Evolutionary conservation across 2,888 invertebrate genomes (phyloP), one percentile per base, ranked within the genome.

Genomic region (Syrphus vitripennis): DNA sequence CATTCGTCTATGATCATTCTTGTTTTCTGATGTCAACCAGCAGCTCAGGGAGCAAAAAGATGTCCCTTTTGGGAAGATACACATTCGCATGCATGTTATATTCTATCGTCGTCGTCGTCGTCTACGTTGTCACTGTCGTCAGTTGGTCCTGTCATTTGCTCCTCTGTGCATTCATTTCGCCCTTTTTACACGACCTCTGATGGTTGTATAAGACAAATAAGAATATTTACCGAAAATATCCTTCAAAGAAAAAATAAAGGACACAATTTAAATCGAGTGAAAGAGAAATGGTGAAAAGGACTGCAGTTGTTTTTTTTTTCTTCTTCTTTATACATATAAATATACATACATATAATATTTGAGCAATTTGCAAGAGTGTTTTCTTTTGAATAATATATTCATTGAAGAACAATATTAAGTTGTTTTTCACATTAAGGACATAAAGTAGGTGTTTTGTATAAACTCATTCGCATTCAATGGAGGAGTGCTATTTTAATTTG

Each of bases 151-250:
- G 53, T 24, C 63, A 63, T 24, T 12, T 42, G 26, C 26, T 63
- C n/a, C n/a, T 29, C 12, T 63, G 48, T 70, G 40, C 63, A 50
- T 77, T 77, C 63, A 50, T 77, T 77, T 55, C 24, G 21, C 29
- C 81, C 40, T 40, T 65, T n/a, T 71, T 57, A 76, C 42, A 29
- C 69, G 50, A 67, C 67, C 53, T 45, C 48, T 42, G 48, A 69
- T 79, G 83, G n/a, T 40, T 83, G 79, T 34, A n/a, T n/a, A 74
- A 55, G 79, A 79, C 79, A 79, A 79, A 83, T 69, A 45, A 57
- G 69, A 63, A 79, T 70, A 75, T 83, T 79, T 83, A 55, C 63
- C 63, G 9, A 75, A 74, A 74, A 79, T 69, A 55, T 57, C 69
- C 61, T 61, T 24, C 53, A 29, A 53, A 70, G 45, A n/a, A 50